phyloP scores from a whole-genome alignment of 2,113 vertebrate species.

The Pampusana beccarii region DNA sequence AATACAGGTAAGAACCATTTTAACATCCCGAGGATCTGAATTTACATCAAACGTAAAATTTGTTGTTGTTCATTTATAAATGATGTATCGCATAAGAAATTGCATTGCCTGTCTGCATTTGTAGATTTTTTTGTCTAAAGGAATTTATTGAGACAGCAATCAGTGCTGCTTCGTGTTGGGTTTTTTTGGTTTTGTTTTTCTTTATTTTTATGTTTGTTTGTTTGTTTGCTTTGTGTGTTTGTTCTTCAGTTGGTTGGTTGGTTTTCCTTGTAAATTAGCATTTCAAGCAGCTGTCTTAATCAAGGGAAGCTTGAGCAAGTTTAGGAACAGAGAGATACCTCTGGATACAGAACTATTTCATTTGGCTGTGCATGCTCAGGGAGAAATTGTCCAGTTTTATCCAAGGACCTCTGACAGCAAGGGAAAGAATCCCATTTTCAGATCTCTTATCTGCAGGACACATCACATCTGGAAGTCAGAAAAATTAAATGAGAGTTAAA shows the following conservation, averaged over 20 bases:
- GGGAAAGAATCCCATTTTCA: neutral
- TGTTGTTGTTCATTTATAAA: slow-evolving; percentile 30
- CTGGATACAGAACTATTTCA: neutral
- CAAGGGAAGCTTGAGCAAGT: neutral
- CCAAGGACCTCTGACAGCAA: neutral
- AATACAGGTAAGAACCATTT: slow-evolving; percentile 15
- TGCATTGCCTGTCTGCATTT: neutral
- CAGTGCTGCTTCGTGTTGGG: neutral
- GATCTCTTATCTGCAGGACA: neutral
- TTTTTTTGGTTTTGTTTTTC: no score
- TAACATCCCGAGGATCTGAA: neutral
- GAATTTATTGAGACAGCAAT: neutral
- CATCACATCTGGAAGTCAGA: neutral
- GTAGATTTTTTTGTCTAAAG: neutral
- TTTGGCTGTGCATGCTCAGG: neutral
- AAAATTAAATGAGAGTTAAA: neutral
- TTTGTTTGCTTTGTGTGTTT: neutral
- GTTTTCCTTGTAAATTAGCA: neutral
- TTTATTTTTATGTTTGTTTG: no score
- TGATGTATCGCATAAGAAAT: neutral
- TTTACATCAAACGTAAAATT: neutral
- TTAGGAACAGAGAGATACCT: neutral
- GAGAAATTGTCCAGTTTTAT: neutral
- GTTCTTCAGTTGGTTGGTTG: neutral
- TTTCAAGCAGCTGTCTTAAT: neutral